phyloP scores from a whole-genome alignment of 2,888 invertebrate species.

The Eurytoma californica region DNA sequence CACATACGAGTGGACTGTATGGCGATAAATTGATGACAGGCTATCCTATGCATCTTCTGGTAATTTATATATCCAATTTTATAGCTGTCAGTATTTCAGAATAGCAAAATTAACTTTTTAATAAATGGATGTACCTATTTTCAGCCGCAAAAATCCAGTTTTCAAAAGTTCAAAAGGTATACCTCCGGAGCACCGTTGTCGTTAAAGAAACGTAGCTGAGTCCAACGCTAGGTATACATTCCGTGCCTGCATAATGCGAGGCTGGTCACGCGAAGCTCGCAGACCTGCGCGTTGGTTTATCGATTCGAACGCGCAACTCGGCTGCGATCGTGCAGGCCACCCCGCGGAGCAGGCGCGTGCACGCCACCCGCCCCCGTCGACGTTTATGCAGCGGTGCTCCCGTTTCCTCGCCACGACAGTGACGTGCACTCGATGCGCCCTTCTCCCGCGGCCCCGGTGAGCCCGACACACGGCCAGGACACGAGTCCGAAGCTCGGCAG shows the following conservation, averaged over 20 bases:
- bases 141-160: slow-evolving; percentile 65
- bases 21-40: slow-evolving; percentile 58
- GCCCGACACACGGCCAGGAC: not conserved
- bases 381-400: not conserved
- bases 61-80: slow-evolving; percentile 6
- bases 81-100: slow-evolving; percentile 2
- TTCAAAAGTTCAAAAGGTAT: slow-evolving; percentile 67
- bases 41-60: slow-evolving; percentile 40
- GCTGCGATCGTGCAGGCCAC: slow-evolving; percentile 4
- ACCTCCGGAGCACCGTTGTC: too few relatives aligned
- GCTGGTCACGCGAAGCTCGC: slow-evolving; percentile 13
- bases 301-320: slow-evolving; percentile 72
- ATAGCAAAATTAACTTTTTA: slow-evolving; percentile 23
- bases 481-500: not conserved
- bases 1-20: slow-evolving; percentile 67
- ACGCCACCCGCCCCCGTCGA: not conserved
- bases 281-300: slow-evolving; percentile 63
- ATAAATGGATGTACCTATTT: slow-evolving; percentile 15
- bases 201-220: too few relatives aligned
- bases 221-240: too few relatives aligned
- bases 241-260: too few relatives aligned
- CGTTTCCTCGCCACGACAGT: not conserved
- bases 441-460: not conserved
- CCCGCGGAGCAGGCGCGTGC: not conserved
- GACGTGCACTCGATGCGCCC: not conserved